These are phyloP conservation scores for Eurytoma californica DNA, from an alignment of 2,888 invertebrate species.

Conservation along the genomic window DNA sequence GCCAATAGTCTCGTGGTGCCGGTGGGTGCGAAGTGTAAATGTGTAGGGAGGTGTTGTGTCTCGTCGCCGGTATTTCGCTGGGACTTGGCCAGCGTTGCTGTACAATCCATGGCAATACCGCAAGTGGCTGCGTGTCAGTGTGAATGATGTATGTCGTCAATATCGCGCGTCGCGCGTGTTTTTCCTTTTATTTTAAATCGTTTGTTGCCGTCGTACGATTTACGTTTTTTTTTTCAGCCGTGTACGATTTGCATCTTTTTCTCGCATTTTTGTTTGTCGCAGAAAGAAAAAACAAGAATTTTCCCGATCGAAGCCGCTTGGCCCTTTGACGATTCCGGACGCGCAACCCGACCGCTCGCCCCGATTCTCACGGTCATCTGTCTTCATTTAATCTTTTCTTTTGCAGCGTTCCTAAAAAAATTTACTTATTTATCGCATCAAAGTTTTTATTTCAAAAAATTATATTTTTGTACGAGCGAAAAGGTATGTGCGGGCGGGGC, in stretches of 20 bases:
- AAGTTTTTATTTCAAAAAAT: neutral
- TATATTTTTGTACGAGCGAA: neutral
- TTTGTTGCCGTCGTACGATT: neutral
- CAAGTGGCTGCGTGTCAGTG: constrained; percentile 64
- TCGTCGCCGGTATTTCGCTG: constrained; percentile 30
- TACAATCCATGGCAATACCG: constrained; percentile 70
- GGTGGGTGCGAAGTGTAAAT: constrained; percentile 60
- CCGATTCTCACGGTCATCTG: neutral
- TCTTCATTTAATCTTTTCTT: neutral
- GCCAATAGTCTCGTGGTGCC: constrained; percentile 61
- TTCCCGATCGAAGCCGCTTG: constrained; percentile 65
- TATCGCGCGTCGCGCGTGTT: constrained; percentile 58
- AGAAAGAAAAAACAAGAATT: constrained; percentile 69
- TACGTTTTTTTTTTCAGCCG: constrained; percentile 27
- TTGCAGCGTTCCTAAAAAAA: neutral
- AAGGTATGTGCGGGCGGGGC: neutral
- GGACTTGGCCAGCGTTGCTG: constrained; percentile 67
- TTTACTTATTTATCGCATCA: neutral
- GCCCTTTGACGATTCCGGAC: constrained; percentile 35
- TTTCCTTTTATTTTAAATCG: constrained; percentile 43
- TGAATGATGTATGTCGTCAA: constrained; percentile 57
- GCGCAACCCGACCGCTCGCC: constrained; percentile 19
- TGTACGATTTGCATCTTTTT: constrained; percentile 25
- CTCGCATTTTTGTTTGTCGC: constrained; percentile 57
- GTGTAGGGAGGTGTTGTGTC: constrained; percentile 55